Evolutionary conservation across 2,113 vertebrate species (phyloP), one percentile per base, ranked within the genome.

Genomic region (Dipodomys ordii): DNA sequence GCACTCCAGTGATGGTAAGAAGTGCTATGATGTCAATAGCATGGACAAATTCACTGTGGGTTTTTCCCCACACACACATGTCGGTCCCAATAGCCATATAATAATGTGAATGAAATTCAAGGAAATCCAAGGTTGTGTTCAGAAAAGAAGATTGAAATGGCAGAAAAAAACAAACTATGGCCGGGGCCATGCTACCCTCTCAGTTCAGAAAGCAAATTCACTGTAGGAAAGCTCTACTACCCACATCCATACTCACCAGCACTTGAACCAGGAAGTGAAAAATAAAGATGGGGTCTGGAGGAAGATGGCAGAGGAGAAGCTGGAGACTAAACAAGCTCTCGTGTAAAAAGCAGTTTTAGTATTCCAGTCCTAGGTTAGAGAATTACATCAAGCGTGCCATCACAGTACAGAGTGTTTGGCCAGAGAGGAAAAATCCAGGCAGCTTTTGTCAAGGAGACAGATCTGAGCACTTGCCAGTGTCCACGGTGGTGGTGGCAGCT

Each of bases 81-180:
- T 87, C 30, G 69, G 16, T 3, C 39, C 57, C n/a, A 46, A 83
- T 69, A 72, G 32, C 69, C 15, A 23, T 44, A 71, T 22, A 2
- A 0, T 90, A 88, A 77, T 18, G 7, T 83, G 68, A 94, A 68
- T n/a, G 3, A 74, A 89, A 73, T 49, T 32, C 76, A 93, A 93
- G 30, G 9, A 22, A 81, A 81, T 19, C 76, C 87, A 93, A 95
- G 71, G 32, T 35, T 78, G 8, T 73, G 30, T 85, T 73, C 60
- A n/a, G 71, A 93, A 90, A 57, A 69, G n/a, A 90, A 83, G 71
- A 85, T 64, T 69, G 72, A 90, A 88, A 83, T 23, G 67, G 49
- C 0, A 0, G 81, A 22, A 81, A 87, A 84, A 80, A 73, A 32
- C 2, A 0, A 46, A 16, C n/a, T 22, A 78, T 13, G 10, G 62